Percentiles rank a stretch among this genome's conserved stretches.
These are phyloP conservation scores for Gymnoscelis rufifasciata DNA, from an alignment of 2,888 invertebrate genomes.

Conservation along the genomic window DNA sequence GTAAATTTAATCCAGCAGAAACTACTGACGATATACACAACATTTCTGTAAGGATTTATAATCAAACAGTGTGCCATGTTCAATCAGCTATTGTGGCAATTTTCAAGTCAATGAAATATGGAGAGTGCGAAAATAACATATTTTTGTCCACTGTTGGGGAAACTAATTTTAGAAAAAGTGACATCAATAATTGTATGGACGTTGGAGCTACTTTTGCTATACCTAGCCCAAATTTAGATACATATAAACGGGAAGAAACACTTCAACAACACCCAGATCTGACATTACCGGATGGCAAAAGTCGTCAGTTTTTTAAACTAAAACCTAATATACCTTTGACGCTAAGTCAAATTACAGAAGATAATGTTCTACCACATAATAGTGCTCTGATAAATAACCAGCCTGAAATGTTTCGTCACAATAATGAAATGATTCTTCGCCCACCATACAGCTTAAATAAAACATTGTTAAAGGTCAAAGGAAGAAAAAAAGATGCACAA, in stretches of 20 bases:
- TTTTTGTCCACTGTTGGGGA: conserved; percentile 5
- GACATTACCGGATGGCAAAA: neutral
- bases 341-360: no score
- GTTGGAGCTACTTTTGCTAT: no score
- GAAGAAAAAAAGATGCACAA: conserved; percentile 5
- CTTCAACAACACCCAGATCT: conserved; percentile 9
- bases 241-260: neutral
- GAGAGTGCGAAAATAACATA: neutral
- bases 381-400: no score
- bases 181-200: no score
- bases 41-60: conserved; percentile 13
- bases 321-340: no score
- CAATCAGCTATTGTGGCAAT: conserved; percentile 15
- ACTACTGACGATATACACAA: conserved; percentile 7
- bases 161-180: neutral
- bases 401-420: neutral
- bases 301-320: neutral
- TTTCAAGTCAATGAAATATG: conserved; percentile 11
- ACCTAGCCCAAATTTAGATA: neutral
- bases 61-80: conserved; percentile 13
- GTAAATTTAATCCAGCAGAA: neutral
- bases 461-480: conserved; percentile 4
- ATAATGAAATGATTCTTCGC: neutral
- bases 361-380: no score
- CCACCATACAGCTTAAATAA: neutral